Percentiles rank a stretch among this genome's conserved stretches.
phyloP scores from a whole-genome alignment of 2,113 vertebrate species.

The Rana temporaria region DNA sequence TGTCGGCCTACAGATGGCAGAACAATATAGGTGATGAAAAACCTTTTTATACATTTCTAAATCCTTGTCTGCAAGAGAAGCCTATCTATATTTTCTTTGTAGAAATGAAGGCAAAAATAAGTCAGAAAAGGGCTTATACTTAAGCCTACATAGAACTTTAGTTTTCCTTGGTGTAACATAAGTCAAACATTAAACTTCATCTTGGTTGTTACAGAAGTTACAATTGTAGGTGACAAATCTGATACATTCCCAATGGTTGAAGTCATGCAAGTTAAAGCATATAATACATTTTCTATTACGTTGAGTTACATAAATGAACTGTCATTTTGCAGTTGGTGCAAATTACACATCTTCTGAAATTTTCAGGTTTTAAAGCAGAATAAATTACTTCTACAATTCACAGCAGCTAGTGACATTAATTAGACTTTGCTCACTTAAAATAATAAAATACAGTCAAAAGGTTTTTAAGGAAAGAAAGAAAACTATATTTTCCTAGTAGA shows the following conservation, averaged over 20 bases:
- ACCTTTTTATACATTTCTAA: background rate
- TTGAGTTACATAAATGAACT: conserved; percentile 9
- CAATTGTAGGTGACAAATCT: conserved; percentile 18
- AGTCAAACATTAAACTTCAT: background rate
- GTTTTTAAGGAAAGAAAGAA: too few relatives aligned
- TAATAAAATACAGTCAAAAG: too few relatives aligned
- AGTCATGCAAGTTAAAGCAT: conserved; percentile 34
- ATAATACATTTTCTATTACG: background rate
- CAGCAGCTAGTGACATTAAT: background rate
- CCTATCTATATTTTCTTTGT: conserved; percentile 17
- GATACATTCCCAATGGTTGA: conserved; percentile 1
- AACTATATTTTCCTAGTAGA: too few relatives aligned
- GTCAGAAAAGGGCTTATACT: background rate
- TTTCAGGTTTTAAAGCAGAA: conserved; percentile 1
- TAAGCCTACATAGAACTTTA: background rate
- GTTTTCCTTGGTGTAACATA: background rate
- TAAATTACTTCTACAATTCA: background rate
- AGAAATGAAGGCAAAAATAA: background rate
- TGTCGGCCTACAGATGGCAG: conserved; percentile 67
- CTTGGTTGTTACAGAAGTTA: background rate
- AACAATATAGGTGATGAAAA: conserved; percentile 61
- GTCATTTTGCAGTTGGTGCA: background rate
- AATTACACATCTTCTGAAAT: background rate
- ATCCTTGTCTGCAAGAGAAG: background rate
- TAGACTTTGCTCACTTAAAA: too few relatives aligned